Conservation (phyloP, 2,797 vertebrate species). For the Todus mexicanus region DNA sequence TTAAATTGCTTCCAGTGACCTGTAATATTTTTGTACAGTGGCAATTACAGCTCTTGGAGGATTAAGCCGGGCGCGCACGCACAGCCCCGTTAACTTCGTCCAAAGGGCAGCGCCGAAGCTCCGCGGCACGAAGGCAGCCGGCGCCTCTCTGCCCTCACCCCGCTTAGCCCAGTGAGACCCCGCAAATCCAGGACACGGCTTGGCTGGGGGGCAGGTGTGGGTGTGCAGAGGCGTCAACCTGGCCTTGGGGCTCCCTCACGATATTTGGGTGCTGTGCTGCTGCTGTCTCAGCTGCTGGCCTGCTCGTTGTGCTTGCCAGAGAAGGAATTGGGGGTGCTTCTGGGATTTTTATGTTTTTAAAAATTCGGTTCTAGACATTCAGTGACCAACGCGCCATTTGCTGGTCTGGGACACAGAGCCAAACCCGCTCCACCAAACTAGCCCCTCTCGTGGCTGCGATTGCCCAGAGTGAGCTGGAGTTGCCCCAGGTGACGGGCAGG, state of each 20-base stretch:
- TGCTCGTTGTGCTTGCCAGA: accelerated
- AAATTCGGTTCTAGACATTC: background rate
- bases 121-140: accelerated
- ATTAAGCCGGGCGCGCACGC: background rate
- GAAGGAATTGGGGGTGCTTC: accelerated
- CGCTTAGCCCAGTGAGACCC: accelerated
- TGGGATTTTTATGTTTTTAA: background rate
- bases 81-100: background rate
- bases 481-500: background rate
- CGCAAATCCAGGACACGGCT: background rate
- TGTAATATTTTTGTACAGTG: slow-evolving; percentile 66
- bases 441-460: background rate
- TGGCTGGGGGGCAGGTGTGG: background rate
- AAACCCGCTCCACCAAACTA: accelerated
- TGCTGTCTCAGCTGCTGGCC: background rate
- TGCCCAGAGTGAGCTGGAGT: background rate
- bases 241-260: background rate
- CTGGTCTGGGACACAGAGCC: background rate
- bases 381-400: accelerated
- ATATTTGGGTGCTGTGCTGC: accelerated
- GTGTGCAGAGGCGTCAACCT: accelerated
- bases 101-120: slow-evolving; percentile 14
- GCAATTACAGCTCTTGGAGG: slow-evolving; percentile 65
- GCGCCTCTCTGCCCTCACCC: background rate
- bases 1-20: slow-evolving; percentile 74